Base-by-base conservation (phyloP, 2,888 invertebrate genomes). In the Empis livida region DNA sequence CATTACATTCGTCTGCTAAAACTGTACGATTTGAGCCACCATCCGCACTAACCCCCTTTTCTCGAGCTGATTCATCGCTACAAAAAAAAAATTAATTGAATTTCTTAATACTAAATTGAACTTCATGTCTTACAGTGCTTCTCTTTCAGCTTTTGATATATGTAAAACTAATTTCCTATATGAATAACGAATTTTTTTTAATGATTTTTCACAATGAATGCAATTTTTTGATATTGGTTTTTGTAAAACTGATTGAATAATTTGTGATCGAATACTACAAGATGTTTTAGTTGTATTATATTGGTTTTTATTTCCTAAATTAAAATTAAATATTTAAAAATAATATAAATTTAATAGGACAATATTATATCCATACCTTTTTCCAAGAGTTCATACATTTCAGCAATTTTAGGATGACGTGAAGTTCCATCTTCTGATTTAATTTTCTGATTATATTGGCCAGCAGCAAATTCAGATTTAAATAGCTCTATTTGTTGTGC, bases 1-100 rank as follows among this genome's bases (percentile, higher is more conserved):
- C 70, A 57, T 77, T 78, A 15, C 75, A 76, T 59, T 81, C 78
- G 64, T 80, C 77, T 0, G 83, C 79, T 71, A 80, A 76, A 47
- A 84, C 61, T 42, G 77, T 66, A 52, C 68, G 64, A 37, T 64
- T 61, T 37, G 64, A 60, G 0, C 62, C 62, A 30, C 47, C 47
- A 10, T 42, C 49, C 1, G 43, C 23, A 13, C 45, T 47, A 8
- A 30, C 11, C 39, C 50, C 51, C 10, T 49, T 49, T 2, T 56
- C 38, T 10, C 16, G 41, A 37, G 49, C 49, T 1, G 51, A 42
- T 10, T 44, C 40, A 20, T 44, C 10, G 38, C 10, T 31, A 31
- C 14, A 47, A 49, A 14, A n/a, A n/a, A 31, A 15, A 41, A 11
- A 35, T 30, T 13, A 42, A 44, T 20, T 10, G n/a, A 5, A 42